These are phyloP conservation scores for Hipposideros armiger DNA, from an alignment of 2,113 vertebrate genomes.

Conservation along the genomic window DNA sequence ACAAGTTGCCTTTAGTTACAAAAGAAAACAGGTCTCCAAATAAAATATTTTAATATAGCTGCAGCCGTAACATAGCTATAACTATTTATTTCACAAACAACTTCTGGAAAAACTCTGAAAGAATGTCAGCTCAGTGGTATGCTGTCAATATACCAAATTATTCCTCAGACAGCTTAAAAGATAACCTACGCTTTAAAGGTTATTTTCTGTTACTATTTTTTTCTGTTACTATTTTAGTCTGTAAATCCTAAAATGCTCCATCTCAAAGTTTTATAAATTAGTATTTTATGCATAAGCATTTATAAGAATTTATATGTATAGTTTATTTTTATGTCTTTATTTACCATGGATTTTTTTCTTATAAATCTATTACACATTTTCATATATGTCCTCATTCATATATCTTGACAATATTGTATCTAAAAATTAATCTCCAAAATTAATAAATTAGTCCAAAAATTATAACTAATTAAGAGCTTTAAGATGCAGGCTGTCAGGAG, in stretches of 20 bases:
- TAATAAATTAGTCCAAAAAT: background rate
- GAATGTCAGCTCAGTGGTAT: background rate
- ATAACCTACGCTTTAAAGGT: background rate
- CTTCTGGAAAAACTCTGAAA: slow-evolving; percentile 55
- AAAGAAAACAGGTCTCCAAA: slow-evolving; percentile 67
- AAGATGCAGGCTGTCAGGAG: background rate
- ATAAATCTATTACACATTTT: background rate
- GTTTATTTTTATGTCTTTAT: slow-evolving; percentile 47
- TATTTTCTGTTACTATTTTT: slow-evolving; percentile 19
- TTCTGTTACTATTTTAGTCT: background rate
- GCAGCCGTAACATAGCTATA: slow-evolving; percentile 69
- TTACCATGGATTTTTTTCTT: slow-evolving; percentile 13
- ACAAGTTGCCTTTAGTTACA: slow-evolving; percentile 80
- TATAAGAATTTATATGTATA: slow-evolving; percentile 31
- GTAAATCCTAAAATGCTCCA: background rate
- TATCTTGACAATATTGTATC: background rate
- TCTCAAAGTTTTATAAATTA: slow-evolving; percentile 57
- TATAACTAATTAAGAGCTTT: slow-evolving; percentile 19
- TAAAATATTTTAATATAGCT: slow-evolving; percentile 82
- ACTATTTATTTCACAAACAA: slow-evolving; percentile 56
- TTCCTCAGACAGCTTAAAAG: slow-evolving; percentile 46
- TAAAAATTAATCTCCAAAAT: slow-evolving; percentile 45
- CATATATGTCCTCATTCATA: background rate
- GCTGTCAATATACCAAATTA: slow-evolving; percentile 52
- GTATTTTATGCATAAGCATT: background rate